Evolutionary conservation across 37 sponge, comb jelly and placozoan species (phyloP).

Genomic region (Beroe ovata): DNA sequence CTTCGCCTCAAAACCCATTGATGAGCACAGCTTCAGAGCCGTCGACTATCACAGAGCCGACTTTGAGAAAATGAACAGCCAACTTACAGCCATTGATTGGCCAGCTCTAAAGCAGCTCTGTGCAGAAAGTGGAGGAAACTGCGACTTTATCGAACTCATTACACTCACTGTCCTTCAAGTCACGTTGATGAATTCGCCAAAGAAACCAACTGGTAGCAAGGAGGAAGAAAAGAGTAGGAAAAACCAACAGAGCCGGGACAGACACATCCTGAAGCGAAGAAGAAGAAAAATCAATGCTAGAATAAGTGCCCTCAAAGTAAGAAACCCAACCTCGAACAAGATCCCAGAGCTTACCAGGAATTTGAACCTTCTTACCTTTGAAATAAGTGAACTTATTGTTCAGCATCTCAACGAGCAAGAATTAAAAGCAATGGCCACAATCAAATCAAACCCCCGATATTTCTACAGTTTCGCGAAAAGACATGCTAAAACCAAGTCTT

Average conservation of each 20-base stretch:
- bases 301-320: neutral
- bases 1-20: neutral
- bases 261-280: neutral
- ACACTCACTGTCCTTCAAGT: neutral
- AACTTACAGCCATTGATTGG: neutral
- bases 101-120: too few relatives aligned
- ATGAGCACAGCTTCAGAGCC: neutral
- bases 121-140: too few relatives aligned
- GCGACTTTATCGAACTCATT: too few relatives aligned
- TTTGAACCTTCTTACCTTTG: neutral
- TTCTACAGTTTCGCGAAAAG: conserved; percentile 23
- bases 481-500: conserved; percentile 15
- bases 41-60: neutral
- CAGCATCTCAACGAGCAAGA: neutral
- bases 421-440: neutral
- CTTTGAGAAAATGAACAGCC: neutral
- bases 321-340: neutral
- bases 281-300: neutral
- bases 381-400: neutral
- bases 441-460: conserved; percentile 7
- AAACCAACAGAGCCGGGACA: neutral
- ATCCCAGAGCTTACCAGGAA: neutral
- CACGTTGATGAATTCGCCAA: neutral
- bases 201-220: neutral
- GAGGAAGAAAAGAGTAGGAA: neutral